Evolutionary conservation across 2,888 invertebrate genomes (phyloP).

Genomic region (Epistrophe grossulariae): DNA sequence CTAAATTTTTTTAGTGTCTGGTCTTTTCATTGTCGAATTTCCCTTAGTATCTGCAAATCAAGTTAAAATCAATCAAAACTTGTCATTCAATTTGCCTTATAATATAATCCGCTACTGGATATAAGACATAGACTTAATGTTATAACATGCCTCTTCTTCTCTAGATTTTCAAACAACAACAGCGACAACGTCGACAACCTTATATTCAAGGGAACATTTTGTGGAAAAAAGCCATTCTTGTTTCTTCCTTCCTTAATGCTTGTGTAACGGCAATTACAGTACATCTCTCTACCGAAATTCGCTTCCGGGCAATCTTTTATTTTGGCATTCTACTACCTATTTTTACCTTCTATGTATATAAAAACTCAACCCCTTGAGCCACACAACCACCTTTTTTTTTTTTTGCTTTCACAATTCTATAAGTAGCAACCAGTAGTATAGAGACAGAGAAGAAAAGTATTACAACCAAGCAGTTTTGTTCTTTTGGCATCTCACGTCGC

Average conservation of each 20-base stretch:
- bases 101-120: not conserved
- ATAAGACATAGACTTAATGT: not conserved
- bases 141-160: not conserved
- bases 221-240: slow-evolving; percentile 73
- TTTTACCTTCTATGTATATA: not conserved
- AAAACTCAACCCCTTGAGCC: slow-evolving; percentile 37
- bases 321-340: slow-evolving; percentile 50
- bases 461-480: slow-evolving; percentile 46
- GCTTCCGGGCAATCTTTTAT: slow-evolving; percentile 76
- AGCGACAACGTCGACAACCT: slow-evolving; percentile 50
- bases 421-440: slow-evolving; percentile 39
- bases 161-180: slow-evolving; percentile 9
- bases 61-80: no score
- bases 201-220: slow-evolving; percentile 71
- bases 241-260: slow-evolving; percentile 75
- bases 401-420: not conserved
- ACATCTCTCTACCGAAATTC: slow-evolving; percentile 71
- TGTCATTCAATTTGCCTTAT: not conserved
- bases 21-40: no score
- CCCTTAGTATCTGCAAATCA: no score
- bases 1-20: no score
- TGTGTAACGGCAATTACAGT: slow-evolving; percentile 76
- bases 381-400: not conserved
- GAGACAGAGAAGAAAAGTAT: slow-evolving; percentile 25
- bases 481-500: slow-evolving; percentile 1